Evolutionary conservation across 2,113 vertebrate species (phyloP), one percentile per base, ranked within the genome.

Genomic region (Tyto alba): DNA sequence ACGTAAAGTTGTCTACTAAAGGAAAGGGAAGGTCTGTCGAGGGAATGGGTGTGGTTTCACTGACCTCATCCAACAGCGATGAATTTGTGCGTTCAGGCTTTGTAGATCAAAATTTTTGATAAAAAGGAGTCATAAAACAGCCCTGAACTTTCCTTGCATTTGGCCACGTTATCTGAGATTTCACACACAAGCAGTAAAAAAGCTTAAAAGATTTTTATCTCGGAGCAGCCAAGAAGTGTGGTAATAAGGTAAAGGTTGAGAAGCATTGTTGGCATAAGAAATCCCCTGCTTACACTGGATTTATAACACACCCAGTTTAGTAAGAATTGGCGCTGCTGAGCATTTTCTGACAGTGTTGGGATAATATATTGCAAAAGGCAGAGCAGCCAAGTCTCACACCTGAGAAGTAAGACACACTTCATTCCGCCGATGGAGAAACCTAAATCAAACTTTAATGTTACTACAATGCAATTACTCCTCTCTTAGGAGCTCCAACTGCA

Each of bases 211-310:
- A 79, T 96, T 96, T 97, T 88, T 96, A 95, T 97, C 88, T 85
- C 32, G 0, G 30, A 69, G 89, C 30, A 56, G 98, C 97, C 96
- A 98, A 93, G 95, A 95, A 97, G 93, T 91, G 93, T 95, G 74
- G 96, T 96, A 98, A 98, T 97, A 98, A 98, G 97, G 98, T 98
- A 97, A 97, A 92, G 96, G 95, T 90, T 97, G 96, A 97, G 97
- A 90, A 94, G 88, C 52, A 26, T 81, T 97, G 89, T 87, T 98
- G 98, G 95, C 96, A 72, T 96, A 92, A 95, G 96, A 97, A 98
- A 96, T 77, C 59, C 73, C 89, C 86, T 47, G 83, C 92, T 98
- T 92, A 64, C 32, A 3, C 88, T 78, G 96, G 96, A 97, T 97
- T 98, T 97, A 83, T 90, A 92, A 96, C 96, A 97, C 96, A 93